Conservation (phyloP, 2,113 vertebrate genomes). For the Sander vitreus region DNA sequence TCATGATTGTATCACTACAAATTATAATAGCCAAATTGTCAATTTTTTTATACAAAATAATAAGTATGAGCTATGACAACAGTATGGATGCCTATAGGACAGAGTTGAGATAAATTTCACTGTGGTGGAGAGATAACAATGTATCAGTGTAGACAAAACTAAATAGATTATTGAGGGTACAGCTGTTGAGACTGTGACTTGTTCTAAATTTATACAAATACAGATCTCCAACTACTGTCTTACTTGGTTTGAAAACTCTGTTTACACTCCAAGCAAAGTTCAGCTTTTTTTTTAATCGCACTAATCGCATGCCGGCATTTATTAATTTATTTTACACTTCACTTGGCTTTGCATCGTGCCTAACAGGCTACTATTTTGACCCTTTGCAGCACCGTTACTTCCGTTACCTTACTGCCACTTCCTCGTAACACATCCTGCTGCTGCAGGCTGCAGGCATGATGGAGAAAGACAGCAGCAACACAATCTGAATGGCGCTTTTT, state of each 20-base stretch:
- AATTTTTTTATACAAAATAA: neutral
- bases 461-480: no score
- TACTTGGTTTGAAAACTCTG: neutral
- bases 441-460: no score
- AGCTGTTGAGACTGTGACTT: neutral
- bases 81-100: neutral
- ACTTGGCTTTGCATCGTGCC: no score
- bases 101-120: neutral
- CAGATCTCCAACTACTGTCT: slow-evolving; percentile 5
- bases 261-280: neutral
- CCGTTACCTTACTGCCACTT: no score
- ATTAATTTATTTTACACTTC: no score
- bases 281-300: no score
- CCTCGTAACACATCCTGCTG: no score
- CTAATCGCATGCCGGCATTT: no score
- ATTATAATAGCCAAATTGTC: neutral
- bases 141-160: slow-evolving; percentile 5
- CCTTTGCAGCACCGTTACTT: no score
- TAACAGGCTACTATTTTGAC: no score
- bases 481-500: no score
- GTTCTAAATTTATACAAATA: neutral
- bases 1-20: neutral
- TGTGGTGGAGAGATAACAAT: neutral
- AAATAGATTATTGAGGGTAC: neutral
- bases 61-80: neutral